Conservation (phyloP, 2,888 invertebrate genomes). For the Meandrusa payeni region DNA sequence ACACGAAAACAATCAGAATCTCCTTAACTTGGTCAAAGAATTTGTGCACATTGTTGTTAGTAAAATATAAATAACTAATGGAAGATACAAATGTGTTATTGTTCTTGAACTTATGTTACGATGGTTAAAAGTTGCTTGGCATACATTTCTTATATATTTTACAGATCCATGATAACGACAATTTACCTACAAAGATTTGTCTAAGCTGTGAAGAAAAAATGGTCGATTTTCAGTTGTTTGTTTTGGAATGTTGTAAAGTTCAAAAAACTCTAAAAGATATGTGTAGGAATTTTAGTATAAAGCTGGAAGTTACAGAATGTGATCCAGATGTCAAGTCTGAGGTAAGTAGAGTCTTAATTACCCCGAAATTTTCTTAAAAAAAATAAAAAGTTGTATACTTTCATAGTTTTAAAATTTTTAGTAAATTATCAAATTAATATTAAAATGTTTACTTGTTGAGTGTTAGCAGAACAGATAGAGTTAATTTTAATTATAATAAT, state of each 20-base stretch:
- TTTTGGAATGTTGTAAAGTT: constrained; percentile 64
- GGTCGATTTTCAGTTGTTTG: constrained; percentile 67
- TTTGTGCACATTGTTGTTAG: constrained; percentile 62
- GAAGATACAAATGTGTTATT: neutral
- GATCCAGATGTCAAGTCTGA: constrained; percentile 9
- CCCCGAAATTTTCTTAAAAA: too few species aligned
- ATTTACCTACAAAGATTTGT: constrained; percentile 64
- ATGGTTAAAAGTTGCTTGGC: neutral
- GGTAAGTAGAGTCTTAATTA: too few species aligned
- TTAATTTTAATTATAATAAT: too few species aligned
- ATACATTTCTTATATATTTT: constrained; percentile 30
- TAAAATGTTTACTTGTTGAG: too few species aligned
- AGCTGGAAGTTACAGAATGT: constrained; percentile 51
- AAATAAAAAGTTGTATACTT: too few species aligned
- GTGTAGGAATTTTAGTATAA: constrained; percentile 42
- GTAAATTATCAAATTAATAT: too few species aligned
- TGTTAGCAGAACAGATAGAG: too few species aligned
- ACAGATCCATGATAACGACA: constrained; percentile 60
- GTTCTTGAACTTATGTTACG: neutral
- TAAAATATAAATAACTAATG: constrained; percentile 23
- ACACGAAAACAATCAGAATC: constrained; percentile 57
- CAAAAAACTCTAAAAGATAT: constrained; percentile 57
- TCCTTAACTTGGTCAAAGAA: constrained; percentile 61
- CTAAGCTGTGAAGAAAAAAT: constrained; percentile 70
- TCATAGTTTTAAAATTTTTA: too few species aligned